These are phyloP conservation scores for Phyllostomus hastatus DNA, from an alignment of 2,113 vertebrate species.

Conservation along the genomic window DNA sequence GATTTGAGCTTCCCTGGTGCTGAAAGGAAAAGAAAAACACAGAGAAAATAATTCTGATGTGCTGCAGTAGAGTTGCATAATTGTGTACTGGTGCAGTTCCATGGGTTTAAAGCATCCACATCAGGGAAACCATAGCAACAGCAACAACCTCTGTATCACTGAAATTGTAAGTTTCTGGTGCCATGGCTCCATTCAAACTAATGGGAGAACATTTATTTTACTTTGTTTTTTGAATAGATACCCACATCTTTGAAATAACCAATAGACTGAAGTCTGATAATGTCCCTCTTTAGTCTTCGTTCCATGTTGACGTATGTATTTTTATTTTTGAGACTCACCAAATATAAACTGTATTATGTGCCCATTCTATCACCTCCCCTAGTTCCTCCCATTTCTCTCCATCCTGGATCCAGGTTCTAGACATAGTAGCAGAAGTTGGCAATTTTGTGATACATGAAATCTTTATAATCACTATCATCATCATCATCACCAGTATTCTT, in stretches of 20 bases:
- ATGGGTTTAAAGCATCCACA: constrained; percentile 2
- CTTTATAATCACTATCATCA: neutral
- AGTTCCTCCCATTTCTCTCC: neutral
- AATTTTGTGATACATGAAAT: neutral
- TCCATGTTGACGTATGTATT: neutral
- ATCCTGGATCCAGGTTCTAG: neutral
- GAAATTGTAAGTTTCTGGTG: constrained; percentile 43
- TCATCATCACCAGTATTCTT: neutral
- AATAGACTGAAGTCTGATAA: neutral
- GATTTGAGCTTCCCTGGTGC: neutral
- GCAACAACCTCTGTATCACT: neutral
- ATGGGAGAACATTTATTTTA: constrained; percentile 18
- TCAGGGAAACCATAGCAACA: constrained; percentile 66
- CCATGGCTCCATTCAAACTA: constrained; percentile 20
- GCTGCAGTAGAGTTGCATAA: constrained; percentile 28
- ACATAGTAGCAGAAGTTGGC: neutral
- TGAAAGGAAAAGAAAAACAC: constrained; percentile 19
- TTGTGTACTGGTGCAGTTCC: neutral
- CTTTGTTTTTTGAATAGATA: constrained; percentile 28
- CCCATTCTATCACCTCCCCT: neutral
- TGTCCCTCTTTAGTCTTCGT: neutral
- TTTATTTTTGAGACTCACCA: neutral
- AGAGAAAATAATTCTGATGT: neutral
- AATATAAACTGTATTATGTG: neutral
- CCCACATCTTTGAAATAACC: constrained; percentile 35